phyloP scores from a whole-genome alignment of 2,888 invertebrate genomes.

The Oscheius onirici region DNA sequence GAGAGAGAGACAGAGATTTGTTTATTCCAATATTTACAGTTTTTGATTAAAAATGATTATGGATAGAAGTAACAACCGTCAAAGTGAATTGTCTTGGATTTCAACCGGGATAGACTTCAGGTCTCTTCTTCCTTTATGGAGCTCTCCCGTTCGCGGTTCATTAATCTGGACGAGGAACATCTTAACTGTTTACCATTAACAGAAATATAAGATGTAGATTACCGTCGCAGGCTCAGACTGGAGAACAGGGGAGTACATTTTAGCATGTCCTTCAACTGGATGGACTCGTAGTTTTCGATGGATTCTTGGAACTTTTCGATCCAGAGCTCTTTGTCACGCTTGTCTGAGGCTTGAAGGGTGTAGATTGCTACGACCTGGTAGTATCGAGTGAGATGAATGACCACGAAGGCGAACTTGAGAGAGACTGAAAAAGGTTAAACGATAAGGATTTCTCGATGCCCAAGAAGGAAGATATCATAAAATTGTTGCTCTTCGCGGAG shows the following conservation, averaged over 20 bases:
- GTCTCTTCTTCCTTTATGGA: conserved; percentile 14
- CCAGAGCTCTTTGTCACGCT: conserved; percentile 72
- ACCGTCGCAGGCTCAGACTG: conserved; percentile 61
- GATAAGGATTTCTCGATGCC: no score
- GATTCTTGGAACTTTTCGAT: conserved; percentile 72
- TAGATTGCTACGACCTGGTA: conserved; percentile 75
- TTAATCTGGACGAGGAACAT: conserved; percentile 52
- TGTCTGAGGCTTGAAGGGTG: conserved; percentile 74
- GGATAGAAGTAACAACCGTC: no score
- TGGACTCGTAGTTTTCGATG: conserved; percentile 73
- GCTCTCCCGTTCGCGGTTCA: conserved; percentile 34
- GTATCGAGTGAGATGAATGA: conserved; percentile 75
- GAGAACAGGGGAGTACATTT: conserved; percentile 70
- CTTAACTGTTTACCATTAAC: conserved; percentile 28
- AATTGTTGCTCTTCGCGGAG: no score
- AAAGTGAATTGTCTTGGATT: no score
- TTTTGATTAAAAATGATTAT: no score
- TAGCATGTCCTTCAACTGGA: conserved; percentile 71
- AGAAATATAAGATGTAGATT: neutral
- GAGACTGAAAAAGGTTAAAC: conserved; percentile 64
- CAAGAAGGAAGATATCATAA: no score
- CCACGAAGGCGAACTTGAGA: conserved; percentile 73
- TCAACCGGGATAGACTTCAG: neutral
- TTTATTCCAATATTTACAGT: no score
- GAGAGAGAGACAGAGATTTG: no score